Evolutionary conservation across 2,797 vertebrate species (phyloP), one percentile per base, ranked within the genome.

Genomic region (Sus cebifrons): DNA sequence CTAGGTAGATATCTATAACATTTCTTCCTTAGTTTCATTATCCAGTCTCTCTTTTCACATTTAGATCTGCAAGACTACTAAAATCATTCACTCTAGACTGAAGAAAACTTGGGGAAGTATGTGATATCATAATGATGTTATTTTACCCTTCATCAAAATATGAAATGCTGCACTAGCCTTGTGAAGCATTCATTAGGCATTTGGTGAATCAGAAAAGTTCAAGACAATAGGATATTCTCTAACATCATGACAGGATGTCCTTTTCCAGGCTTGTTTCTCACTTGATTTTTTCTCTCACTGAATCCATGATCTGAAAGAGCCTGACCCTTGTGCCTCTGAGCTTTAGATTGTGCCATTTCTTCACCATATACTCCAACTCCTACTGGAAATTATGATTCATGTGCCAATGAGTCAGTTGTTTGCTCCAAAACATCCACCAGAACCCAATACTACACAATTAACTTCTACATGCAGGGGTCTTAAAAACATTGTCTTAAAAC

Each of bases 101-200:
- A 93, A 44, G 29, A 85, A 32, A 93, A 92, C 3, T 40, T 89
- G 54, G 29, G n/a, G 21, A 84, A 83, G n/a, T 5, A 68, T 58
- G 5, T 79, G 70, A 17, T 56, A 77, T 77, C 73, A 60, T 23
- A 68, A 23, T 79, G 86, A 65, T 16, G 1, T 65, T 75, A 60
- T 60, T 94, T 96, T 82, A 74, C 1, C 56, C 1, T 92, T 62
- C 54, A 87, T 75, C 44, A 77, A 83, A 96, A 79, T 40, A 18
- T 3, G 64, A 77, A 70, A 60, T 36, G 18, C 9, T 74, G 13
- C 0, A 10, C 5, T 20, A 54, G 18, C 11, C 62, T 85, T 8
- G 2, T 9, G 27, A 90, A 68, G 4, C 16, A 56, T 60, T 77
- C 49, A 13, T 21, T 73, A 83, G 20, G 15, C 20, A 40, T 49